Evolutionary conservation across 2,113 vertebrate species (phyloP).

Genomic region (Thalassarche chlororhynchos): DNA sequence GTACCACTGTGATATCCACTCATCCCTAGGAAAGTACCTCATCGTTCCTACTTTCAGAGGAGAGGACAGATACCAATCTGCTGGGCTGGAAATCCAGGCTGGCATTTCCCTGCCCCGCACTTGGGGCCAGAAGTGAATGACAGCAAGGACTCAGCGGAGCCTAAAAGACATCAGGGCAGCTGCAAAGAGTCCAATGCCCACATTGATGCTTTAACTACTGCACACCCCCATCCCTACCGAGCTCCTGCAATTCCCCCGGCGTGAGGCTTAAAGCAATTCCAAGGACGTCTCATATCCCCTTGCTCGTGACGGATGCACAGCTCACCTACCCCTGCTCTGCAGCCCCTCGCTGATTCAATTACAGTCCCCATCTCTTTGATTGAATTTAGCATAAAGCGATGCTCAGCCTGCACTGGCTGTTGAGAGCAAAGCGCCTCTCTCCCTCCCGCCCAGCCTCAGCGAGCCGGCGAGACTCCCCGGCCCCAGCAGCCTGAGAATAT

Average conservation of each 20-base stretch:
- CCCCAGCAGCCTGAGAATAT: neutral
- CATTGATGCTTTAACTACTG: neutral
- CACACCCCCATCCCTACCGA: neutral
- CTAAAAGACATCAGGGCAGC: neutral
- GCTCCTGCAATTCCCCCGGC: neutral
- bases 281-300: neutral
- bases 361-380: slow-evolving; percentile 10
- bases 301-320: neutral
- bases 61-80: neutral
- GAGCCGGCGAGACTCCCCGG: neutral
- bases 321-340: neutral
- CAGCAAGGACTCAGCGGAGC: neutral
- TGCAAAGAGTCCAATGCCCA: neutral
- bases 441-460: neutral
- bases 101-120: neutral
- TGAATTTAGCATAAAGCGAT: neutral
- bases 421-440: neutral
- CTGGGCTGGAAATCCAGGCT: neutral
- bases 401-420: neutral
- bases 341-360: slow-evolving; percentile 31
- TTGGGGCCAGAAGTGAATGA: neutral
- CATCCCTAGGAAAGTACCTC: neutral
- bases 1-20: neutral
- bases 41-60: neutral
- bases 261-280: neutral